phyloP scores from a whole-genome alignment of 2,888 invertebrate genomes.

The Ectemnius continuus region DNA sequence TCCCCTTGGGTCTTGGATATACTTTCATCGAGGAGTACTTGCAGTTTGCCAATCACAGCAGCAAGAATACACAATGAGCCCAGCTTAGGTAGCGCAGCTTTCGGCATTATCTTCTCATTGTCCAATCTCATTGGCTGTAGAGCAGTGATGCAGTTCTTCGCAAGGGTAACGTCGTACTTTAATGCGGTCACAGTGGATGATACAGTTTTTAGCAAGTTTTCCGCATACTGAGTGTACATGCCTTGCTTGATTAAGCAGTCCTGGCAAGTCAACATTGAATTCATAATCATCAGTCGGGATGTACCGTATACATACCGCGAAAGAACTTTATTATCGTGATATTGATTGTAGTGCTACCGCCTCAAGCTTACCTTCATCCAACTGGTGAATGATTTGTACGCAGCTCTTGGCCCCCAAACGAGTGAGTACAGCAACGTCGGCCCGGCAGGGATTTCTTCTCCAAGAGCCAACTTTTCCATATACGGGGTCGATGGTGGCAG shows the following conservation, averaged over 20 bases:
- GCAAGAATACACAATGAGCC: constrained; percentile 88
- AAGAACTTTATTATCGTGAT: too few species aligned
- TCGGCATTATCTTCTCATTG: constrained; percentile 74
- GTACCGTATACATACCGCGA: too few species aligned
- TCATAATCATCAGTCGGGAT: too few species aligned
- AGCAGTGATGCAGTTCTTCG: constrained; percentile 81
- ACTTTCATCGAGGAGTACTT: constrained; percentile 81
- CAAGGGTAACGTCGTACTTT: constrained; percentile 82
- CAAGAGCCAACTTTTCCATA: constrained; percentile 88
- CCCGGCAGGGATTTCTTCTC: constrained; percentile 83
- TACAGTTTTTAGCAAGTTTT: constrained; percentile 85
- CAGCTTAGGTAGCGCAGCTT: constrained; percentile 82
- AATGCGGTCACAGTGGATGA: constrained; percentile 84
- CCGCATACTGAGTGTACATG: constrained; percentile 89
- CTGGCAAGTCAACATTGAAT: constrained; percentile 63
- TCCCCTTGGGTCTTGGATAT: constrained; percentile 71
- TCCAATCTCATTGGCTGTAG: constrained; percentile 79
- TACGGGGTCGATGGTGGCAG: constrained; percentile 94
- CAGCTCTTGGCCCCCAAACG: constrained; percentile 93
- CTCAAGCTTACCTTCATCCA: constrained; percentile 85
- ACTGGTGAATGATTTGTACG: constrained; percentile 89
- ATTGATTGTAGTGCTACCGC: too few species aligned
- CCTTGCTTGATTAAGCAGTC: constrained; percentile 95
- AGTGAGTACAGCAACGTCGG: constrained; percentile 89
- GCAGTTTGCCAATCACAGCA: constrained; percentile 87